These are phyloP conservation scores for Idaea straminata DNA, from an alignment of 2,888 invertebrate genomes.

Conservation along the genomic window DNA sequence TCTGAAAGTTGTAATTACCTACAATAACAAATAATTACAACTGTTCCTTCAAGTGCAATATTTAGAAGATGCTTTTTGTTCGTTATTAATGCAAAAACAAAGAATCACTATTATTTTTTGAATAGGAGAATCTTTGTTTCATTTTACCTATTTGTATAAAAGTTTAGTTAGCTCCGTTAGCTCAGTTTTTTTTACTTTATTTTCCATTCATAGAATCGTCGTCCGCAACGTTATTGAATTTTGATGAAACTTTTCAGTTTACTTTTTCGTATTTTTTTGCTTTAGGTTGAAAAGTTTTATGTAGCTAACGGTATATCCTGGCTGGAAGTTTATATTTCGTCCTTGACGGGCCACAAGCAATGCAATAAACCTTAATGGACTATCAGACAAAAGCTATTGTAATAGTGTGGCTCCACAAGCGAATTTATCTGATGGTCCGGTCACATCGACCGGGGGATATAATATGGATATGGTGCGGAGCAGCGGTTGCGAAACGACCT, in stretches of 20 bases:
- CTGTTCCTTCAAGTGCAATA: no score
- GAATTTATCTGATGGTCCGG: constrained; percentile 63
- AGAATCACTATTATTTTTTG: not conserved
- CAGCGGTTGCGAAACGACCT: not conserved
- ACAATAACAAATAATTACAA: no score
- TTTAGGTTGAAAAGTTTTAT: not conserved
- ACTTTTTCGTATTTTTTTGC: not conserved
- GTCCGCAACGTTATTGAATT: not conserved
- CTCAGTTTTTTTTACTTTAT: not conserved
- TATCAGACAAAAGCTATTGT: constrained; percentile 60
- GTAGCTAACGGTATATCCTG: not conserved
- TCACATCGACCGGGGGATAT: constrained; percentile 55
- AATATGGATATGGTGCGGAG: constrained; percentile 10
- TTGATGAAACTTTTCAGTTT: not conserved
- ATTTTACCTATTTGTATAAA: not conserved
- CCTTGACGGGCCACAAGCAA: constrained; percentile 12
- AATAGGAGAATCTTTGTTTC: no score
- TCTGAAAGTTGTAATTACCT: no score
- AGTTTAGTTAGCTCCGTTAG: not conserved
- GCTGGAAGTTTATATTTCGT: constrained; percentile 10
- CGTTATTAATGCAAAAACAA: not conserved
- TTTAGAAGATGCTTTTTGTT: not conserved
- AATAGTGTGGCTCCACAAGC: constrained; percentile 54
- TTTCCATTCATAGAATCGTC: not conserved
- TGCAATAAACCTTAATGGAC: constrained; percentile 38